Conservation (phyloP, 35 echinoderm and acorn worm species). For the Anneissia japonica region DNA sequence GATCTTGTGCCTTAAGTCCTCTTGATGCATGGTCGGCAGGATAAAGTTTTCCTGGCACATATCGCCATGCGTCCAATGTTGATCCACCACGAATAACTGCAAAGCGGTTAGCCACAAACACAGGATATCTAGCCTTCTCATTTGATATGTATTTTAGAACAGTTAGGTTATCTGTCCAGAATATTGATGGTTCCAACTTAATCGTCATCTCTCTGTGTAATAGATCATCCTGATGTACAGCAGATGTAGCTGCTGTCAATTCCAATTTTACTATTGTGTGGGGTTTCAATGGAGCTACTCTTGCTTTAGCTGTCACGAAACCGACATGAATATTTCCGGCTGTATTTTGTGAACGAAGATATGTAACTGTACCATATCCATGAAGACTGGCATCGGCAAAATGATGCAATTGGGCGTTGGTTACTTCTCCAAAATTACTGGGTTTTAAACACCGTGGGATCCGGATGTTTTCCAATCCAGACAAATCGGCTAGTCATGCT, state of each 20-base stretch:
- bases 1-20: conserved; percentile 20
- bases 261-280: conserved; percentile 19
- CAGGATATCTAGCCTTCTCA: conserved; percentile 32
- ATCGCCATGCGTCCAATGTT: conserved; percentile 12
- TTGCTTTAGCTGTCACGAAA: conserved; percentile 40
- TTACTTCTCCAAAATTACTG: background rate
- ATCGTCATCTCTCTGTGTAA: conserved; percentile 28
- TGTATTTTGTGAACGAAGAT: conserved; percentile 25
- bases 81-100: conserved; percentile 34
- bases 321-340: conserved; percentile 34
- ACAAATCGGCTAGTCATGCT: no score
- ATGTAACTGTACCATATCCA: conserved; percentile 45
- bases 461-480: no score
- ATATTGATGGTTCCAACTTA: conserved; percentile 13
- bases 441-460: no score
- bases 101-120: conserved; percentile 43
- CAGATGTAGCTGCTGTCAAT: conserved; percentile 27
- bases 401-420: conserved; percentile 24
- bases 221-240: conserved; percentile 27
- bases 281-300: conserved; percentile 51
- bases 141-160: conserved; percentile 43
- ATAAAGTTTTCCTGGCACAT: conserved; percentile 17
- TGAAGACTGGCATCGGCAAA: conserved; percentile 44
- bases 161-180: conserved; percentile 61
- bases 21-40: conserved; percentile 46